Evolutionary conservation across 2,888 invertebrate species (phyloP).

Genomic region (Bruchidius siliquastri): DNA sequence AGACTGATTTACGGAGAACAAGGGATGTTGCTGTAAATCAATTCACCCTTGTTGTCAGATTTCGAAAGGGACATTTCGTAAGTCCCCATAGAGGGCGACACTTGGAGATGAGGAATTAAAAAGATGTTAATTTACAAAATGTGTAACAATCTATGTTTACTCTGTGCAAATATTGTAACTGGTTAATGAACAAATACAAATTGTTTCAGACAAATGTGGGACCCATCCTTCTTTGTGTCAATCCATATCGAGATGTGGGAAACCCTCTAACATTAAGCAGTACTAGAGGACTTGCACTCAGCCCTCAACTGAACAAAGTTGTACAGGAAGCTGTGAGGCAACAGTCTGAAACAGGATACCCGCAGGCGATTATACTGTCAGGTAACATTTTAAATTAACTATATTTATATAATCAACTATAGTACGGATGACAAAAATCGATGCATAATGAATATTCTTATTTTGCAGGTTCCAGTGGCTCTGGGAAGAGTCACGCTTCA

Average conservation of each 20-base stretch:
- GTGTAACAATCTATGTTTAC: no score
- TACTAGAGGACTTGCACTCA: slow-evolving; percentile 66
- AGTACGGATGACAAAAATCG: no score
- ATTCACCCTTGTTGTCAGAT: no score
- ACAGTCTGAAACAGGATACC: slow-evolving; percentile 92
- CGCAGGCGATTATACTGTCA: slow-evolving; percentile 89
- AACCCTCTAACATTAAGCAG: slow-evolving; percentile 80
- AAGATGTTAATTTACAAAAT: no score
- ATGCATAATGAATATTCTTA: not conserved
- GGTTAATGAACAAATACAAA: no score
- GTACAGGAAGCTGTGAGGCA: slow-evolving; percentile 90
- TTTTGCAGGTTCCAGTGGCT: slow-evolving; percentile 75
- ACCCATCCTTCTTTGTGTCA: slow-evolving; percentile 83
- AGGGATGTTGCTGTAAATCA: no score
- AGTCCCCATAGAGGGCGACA: no score
- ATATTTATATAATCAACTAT: no score
- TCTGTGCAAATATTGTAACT: no score
- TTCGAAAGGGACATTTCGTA: no score
- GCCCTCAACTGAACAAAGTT: slow-evolving; percentile 80
- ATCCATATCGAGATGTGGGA: slow-evolving; percentile 82
- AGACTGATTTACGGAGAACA: no score
- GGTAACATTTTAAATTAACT: slow-evolving; percentile 55
- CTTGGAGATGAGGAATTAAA: no score
- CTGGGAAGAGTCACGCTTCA: slow-evolving; percentile 90
- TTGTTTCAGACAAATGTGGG: slow-evolving; percentile 85